phyloP scores from a whole-genome alignment of 2,113 vertebrate species.

The Gasterosteus nipponicus region DNA sequence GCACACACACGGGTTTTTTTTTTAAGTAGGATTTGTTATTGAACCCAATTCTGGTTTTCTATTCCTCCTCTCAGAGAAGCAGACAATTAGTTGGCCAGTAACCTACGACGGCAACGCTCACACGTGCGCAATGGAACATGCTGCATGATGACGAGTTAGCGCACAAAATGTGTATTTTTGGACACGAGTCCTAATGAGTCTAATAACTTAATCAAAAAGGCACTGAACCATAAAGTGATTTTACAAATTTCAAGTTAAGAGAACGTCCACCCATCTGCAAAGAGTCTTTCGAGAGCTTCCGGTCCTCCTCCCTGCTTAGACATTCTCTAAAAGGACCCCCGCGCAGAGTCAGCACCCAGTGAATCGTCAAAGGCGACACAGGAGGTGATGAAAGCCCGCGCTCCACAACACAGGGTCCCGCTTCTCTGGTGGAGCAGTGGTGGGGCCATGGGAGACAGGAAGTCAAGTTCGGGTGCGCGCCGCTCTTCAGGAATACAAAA shows the following conservation, averaged over 20 bases:
- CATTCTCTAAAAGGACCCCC: constrained; percentile 20
- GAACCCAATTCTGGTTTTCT: not conserved
- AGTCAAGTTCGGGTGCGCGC: constrained; percentile 65
- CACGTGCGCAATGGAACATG: too few relatives aligned
- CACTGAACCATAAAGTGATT: not conserved
- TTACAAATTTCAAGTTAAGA: not conserved
- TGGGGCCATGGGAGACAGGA: constrained; percentile 64
- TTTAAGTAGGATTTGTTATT: not conserved
- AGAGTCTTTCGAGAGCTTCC: constrained; percentile 52
- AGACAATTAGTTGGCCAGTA: not conserved
- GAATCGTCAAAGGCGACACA: constrained; percentile 67
- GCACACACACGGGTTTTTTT: not conserved
- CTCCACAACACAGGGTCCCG: constrained; percentile 61
- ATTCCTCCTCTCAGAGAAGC: not conserved
- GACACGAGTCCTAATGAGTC: not conserved
- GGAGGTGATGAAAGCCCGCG: constrained; percentile 65
- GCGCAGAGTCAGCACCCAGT: constrained; percentile 54
- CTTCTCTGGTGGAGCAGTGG: constrained; percentile 52
- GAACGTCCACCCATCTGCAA: constrained; percentile 27
- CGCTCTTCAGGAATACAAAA: constrained; percentile 72
- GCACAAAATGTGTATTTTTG: too few relatives aligned
- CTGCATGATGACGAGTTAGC: too few relatives aligned
- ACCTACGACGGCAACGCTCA: too few relatives aligned
- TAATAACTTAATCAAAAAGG: not conserved
- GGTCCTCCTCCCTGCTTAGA: constrained; percentile 47